Evolutionary conservation across 2,113 vertebrate species (phyloP).

Genomic region (Tenrec ecaudatus): DNA sequence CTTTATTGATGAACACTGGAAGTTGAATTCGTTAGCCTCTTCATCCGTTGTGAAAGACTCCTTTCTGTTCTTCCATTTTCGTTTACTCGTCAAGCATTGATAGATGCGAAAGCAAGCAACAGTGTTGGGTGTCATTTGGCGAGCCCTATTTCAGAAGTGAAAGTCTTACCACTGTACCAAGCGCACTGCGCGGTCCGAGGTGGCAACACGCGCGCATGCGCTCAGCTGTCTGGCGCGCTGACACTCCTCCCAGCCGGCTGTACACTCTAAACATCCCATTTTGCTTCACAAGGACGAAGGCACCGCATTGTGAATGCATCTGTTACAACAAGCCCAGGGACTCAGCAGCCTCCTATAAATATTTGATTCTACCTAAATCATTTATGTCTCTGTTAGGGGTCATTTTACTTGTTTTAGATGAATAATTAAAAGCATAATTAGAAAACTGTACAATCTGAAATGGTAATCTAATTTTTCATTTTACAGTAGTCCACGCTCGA

Average conservation of each 20-base stretch:
- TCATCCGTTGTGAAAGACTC: neutral
- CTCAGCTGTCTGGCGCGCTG: constrained; percentile 44
- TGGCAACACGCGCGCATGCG: constrained; percentile 41
- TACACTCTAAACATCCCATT: constrained; percentile 71
- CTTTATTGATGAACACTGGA: neutral
- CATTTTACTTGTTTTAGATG: constrained; percentile 95
- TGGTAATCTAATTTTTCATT: constrained; percentile 90
- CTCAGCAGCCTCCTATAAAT: constrained; percentile 91
- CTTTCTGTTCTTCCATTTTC: too few species aligned
- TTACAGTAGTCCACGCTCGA: constrained; percentile 83
- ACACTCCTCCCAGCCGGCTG: constrained; percentile 51
- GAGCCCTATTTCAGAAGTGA: neutral
- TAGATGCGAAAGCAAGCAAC: neutral
- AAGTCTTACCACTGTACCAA: constrained; percentile 5
- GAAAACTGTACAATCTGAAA: constrained; percentile 88
- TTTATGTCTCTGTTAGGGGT: constrained; percentile 91
- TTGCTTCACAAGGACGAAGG: constrained; percentile 62
- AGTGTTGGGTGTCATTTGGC: neutral
- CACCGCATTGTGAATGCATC: constrained; percentile 78
- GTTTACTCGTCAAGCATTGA: neutral
- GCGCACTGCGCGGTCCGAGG: neutral
- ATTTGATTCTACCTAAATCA: constrained; percentile 91
- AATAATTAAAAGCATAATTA: constrained; percentile 94
- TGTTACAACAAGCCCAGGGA: constrained; percentile 84
- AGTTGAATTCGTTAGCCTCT: neutral